phyloP scores from a whole-genome alignment of 2,888 invertebrate species.

The Sylvicola cinctus region DNA sequence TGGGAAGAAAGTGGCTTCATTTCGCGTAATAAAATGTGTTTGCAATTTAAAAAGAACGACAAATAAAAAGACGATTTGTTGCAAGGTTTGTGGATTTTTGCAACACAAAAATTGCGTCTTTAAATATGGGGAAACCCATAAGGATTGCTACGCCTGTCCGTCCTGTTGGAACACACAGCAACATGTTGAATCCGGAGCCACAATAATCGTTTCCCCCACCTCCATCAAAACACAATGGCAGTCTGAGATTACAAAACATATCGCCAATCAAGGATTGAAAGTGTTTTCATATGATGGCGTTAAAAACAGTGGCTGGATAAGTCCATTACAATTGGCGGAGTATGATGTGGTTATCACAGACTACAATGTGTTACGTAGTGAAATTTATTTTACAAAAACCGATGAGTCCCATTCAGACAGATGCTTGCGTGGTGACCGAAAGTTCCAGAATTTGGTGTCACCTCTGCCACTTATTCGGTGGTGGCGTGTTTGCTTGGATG shows the following conservation, averaged over 20 bases:
- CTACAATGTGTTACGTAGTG: conserved; percentile 38
- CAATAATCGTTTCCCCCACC: conserved; percentile 49
- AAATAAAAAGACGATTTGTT: conserved; percentile 24
- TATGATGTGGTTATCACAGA: conserved; percentile 56
- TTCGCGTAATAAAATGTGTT: conserved; percentile 15
- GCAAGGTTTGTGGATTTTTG: conserved; percentile 31
- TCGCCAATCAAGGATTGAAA: conserved; percentile 26
- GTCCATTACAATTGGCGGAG: conserved; percentile 34
- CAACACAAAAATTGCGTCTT: conserved; percentile 46
- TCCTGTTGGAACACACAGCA: conserved; percentile 33
- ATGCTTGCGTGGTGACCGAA: conserved; percentile 32
- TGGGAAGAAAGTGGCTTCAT: not conserved
- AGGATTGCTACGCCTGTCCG: conserved; percentile 35
- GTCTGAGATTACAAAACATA: conserved; percentile 43
- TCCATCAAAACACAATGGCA: conserved; percentile 51
- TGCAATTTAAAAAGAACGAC: conserved; percentile 19
- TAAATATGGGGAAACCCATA: conserved; percentile 6
- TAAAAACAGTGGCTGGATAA: conserved; percentile 20
- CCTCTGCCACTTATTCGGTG: conserved; percentile 47
- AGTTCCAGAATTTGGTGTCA: conserved; percentile 38
- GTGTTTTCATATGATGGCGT: conserved; percentile 33
- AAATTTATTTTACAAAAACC: conserved; percentile 36
- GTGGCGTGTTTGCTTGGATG: conserved; percentile 62
- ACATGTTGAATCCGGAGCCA: conserved; percentile 30
- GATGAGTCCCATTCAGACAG: conserved; percentile 16